Base-by-base conservation (phyloP, 2,888 invertebrate genomes). In the Lordiphosa fenestrarum region DNA sequence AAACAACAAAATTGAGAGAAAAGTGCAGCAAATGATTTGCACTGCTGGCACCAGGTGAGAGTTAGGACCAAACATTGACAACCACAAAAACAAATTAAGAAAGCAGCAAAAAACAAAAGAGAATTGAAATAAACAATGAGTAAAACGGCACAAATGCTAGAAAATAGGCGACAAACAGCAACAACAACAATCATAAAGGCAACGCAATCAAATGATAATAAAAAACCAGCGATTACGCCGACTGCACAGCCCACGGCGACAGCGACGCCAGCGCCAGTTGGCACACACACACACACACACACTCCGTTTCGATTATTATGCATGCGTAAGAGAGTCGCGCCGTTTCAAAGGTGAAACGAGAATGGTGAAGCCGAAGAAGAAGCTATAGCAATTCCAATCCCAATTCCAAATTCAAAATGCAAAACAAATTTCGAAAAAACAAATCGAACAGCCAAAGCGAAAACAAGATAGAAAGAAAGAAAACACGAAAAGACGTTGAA, bases 191-290 rank as follows among this genome's bases (percentile, higher is more conserved):
- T 73, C 69, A 73, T 76, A 73, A 80, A 82, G 74, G 78, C 71
- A 82, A 66, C 70, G 66, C 85, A 83, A 80, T 83, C 85, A 80
- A 84, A 83, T 82, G 80, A 80, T 80, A 80, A 84, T 80, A 80
- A 83, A 84, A 66, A 75, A 30, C 30, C 84, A 57, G 7, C 66
- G 69, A 68, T 64, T 68, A 66, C 66, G 65, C 41, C n/a, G 50
- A 40, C 65, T 10, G 53, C 23, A 50, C 55, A 36, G 49, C 12
- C 56, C 44, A 41, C 59, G 52, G 42, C 49, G 36, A 51, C 39
- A 49, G 41, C 59, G 33, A 37, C 49, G 42, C 51, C 37, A 52
- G 39, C 59, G 25, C 39, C 46, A 21, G 37, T 48, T 38, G 36
- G 37, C 36, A 41, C 40, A 55, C 15, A 15, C 30, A 51, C 39